Conservation (phyloP, 2,113 vertebrate genomes). For the Osmerus mordax region DNA sequence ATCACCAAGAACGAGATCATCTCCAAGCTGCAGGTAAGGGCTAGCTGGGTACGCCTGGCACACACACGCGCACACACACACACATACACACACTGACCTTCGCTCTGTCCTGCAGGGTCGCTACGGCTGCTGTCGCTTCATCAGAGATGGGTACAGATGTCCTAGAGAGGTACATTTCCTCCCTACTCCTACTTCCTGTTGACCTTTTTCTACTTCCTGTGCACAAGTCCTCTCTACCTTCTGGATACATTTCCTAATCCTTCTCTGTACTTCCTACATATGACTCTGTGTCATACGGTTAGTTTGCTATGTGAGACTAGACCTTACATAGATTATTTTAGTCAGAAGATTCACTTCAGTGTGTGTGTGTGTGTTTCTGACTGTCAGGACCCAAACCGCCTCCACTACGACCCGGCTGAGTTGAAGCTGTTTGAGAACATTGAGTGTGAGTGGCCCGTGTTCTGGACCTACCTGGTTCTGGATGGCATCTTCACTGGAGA, state of each 20-base stretch:
- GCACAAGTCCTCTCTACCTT: background rate
- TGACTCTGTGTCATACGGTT: too few species aligned
- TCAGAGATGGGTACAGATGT: conserved; percentile 93
- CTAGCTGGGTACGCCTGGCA: background rate
- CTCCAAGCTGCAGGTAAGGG: conserved; percentile 65
- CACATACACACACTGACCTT: background rate
- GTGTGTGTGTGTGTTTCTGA: background rate
- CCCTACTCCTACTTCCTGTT: background rate
- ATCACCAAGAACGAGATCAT: conserved; percentile 95
- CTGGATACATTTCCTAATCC: too few species aligned
- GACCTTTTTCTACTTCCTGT: background rate
- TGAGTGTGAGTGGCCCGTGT: conserved; percentile 97
- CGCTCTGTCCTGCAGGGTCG: conserved; percentile 77
- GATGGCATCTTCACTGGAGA: conserved; percentile 90
- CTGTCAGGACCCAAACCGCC: conserved; percentile 85
- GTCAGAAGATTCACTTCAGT: too few species aligned
- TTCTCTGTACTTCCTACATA: too few species aligned
- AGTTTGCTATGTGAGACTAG: too few species aligned
- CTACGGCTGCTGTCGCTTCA: conserved; percentile 95
- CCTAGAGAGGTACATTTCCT: conserved; percentile 85
- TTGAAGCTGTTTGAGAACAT: conserved; percentile 99
- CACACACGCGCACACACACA: background rate
- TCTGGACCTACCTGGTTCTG: conserved; percentile 96
- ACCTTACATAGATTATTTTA: too few species aligned
- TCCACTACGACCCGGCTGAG: conserved; percentile 96